Conservation (phyloP, 2,888 invertebrate species). For the Drosophila fungiperda region DNA sequence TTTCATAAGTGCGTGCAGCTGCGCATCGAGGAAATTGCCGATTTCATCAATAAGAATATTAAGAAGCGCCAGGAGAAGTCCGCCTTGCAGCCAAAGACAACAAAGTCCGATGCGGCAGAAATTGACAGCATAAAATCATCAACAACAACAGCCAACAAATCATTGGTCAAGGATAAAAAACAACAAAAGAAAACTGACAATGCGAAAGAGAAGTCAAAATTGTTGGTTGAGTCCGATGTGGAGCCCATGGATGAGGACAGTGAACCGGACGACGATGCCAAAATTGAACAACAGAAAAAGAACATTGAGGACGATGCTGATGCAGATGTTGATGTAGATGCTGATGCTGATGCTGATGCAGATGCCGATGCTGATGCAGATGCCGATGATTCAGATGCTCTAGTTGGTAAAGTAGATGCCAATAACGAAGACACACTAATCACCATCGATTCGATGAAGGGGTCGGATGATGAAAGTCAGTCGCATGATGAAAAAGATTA, state of each 20-base stretch:
- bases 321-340: background rate
- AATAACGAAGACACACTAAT: conserved; percentile 64
- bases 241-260: conserved; percentile 49
- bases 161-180: background rate
- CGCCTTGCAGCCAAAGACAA: conserved; percentile 26
- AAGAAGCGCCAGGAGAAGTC: conserved; percentile 51
- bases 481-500: conserved; percentile 46
- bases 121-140: conserved; percentile 1
- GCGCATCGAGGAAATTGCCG: conserved; percentile 88
- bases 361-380: conserved; percentile 6
- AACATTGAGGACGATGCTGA: conserved; percentile 10
- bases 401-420: conserved; percentile 24
- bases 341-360: conserved; percentile 11
- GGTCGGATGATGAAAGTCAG: conserved; percentile 64
- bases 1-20: conserved; percentile 96
- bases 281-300: conserved; percentile 17
- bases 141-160: background rate
- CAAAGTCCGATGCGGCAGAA: conserved; percentile 42
- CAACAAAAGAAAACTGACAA: background rate
- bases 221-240: conserved; percentile 25
- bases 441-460: conserved; percentile 67
- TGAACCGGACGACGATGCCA: conserved; percentile 29
- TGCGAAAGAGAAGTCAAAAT: conserved; percentile 5
- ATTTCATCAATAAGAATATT: conserved; percentile 78
- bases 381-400: conserved; percentile 33